phyloP scores from a whole-genome alignment of 2,888 invertebrate species.

The Adineta ricciae region DNA sequence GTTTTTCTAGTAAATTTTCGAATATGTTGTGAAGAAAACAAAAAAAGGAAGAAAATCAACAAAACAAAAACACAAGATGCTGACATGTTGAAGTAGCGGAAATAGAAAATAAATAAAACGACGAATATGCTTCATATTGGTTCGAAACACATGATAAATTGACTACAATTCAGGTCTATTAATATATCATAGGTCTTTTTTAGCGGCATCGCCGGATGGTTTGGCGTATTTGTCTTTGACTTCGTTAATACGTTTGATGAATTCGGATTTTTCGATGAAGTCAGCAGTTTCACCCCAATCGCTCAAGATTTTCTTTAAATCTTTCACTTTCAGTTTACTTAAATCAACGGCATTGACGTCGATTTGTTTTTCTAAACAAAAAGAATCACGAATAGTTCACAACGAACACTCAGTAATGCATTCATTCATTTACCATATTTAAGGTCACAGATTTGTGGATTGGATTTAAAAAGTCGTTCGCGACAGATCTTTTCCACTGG shows the following conservation, averaged over 20 bases:
- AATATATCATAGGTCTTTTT: slow-evolving; percentile 1
- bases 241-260: slow-evolving; percentile 85
- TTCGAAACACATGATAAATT: too few species aligned
- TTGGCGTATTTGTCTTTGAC: slow-evolving; percentile 70
- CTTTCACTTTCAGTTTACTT: slow-evolving; percentile 90
- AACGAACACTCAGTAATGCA: neutral
- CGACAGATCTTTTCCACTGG: slow-evolving; percentile 80
- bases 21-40: too few species aligned
- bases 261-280: slow-evolving; percentile 92
- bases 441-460: slow-evolving; percentile 90
- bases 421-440: slow-evolving; percentile 56
- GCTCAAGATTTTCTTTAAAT: slow-evolving; percentile 87
- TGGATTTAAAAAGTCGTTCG: slow-evolving; percentile 75
- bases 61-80: too few species aligned
- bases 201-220: neutral
- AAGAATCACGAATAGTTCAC: too few species aligned
- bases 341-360: slow-evolving; percentile 86
- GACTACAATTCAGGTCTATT: neutral
- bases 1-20: too few species aligned
- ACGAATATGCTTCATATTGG: neutral
- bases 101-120: neutral
- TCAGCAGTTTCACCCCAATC: slow-evolving; percentile 88
- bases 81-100: too few species aligned
- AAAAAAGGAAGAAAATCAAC: too few species aligned
- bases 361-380: slow-evolving; percentile 81